phyloP scores from a whole-genome alignment of 2,888 invertebrate species.

The Hypercompe scribonia region DNA sequence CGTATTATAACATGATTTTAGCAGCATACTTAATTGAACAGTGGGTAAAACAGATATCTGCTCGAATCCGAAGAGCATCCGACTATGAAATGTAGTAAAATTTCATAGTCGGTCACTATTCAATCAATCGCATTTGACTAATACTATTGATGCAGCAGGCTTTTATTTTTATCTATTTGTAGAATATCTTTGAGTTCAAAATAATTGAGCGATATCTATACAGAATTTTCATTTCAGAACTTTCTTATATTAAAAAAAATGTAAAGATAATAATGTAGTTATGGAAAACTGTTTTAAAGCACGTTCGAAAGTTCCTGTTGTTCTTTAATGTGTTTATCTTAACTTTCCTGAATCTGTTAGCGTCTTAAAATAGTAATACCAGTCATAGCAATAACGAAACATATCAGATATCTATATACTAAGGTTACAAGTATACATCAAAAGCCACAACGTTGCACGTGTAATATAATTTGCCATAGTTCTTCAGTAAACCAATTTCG shows the following conservation, averaged over 20 bases:
- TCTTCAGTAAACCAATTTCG: slow-evolving; percentile 39
- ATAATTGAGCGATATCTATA: too few species aligned
- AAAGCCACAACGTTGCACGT: slow-evolving; percentile 24
- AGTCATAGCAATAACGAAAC: too few species aligned
- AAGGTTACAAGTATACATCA: slow-evolving; percentile 6
- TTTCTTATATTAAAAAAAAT: neutral
- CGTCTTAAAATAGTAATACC: neutral
- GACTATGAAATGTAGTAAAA: too few species aligned
- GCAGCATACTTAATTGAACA: neutral
- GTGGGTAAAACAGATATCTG: neutral
- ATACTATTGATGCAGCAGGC: too few species aligned
- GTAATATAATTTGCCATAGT: slow-evolving; percentile 26
- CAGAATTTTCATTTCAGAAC: neutral
- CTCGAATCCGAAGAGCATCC: neutral
- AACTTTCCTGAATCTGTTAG: neutral
- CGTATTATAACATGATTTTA: neutral
- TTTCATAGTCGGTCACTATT: too few species aligned
- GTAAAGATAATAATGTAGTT: neutral
- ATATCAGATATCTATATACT: neutral
- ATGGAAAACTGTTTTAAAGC: neutral
- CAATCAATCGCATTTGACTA: too few species aligned
- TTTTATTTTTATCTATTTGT: neutral
- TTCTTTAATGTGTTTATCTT: neutral
- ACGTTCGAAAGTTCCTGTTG: neutral
- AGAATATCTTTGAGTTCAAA: neutral